Evolutionary conservation across 2,888 invertebrate species (phyloP), one percentile per base, ranked within the genome.

Genomic region (Ornithoptera alexandrae): DNA sequence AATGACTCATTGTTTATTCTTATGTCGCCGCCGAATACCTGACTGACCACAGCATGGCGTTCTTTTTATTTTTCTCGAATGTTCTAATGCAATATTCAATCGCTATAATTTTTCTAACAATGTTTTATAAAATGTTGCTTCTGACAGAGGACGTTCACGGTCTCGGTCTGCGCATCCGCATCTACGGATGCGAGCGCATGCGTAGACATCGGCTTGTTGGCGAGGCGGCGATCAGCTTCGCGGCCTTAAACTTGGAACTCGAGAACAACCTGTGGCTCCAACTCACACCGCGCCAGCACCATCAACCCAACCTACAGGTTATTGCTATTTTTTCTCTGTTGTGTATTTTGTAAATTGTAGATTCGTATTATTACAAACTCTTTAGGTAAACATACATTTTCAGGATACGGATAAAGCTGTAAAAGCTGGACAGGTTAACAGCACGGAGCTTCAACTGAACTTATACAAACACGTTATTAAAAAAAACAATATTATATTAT

Each of bases 151-250:
- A 98, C 80, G 97, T 98, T 5, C 97, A 97, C 85, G 97, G 97
- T 22, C 96, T 98, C 94, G 98, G 98, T 0, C 93, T 98, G 6
- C 94, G 98, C 68, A 94, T 98, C 76, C 95, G 98, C 62, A 94
- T 98, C 65, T 98, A 98, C 84, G 97, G 98, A 58, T 97, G 98
- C 87, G 98, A 98, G 82, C 94, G 98, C 77, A 97, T 98, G 96
- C 94, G 98, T 24, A 94, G 98, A 64, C 98, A 98, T 85, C 94
- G 98, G 67, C 94, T 98, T 77, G 95, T 98, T 66, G 98, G 98
- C 17, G 98, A 98, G 87, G 96, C 97, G 53, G 94, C 97, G 72
- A 96, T 98, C 71, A 97, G 97, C 83, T 98, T 98, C 88, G 96
- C 97, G 59, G 95, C 96, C 65, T 95, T 98, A 74, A 97, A 97